Base-by-base conservation (phyloP, 2,888 invertebrate species). In the Pycnomerus fuliginosus region DNA sequence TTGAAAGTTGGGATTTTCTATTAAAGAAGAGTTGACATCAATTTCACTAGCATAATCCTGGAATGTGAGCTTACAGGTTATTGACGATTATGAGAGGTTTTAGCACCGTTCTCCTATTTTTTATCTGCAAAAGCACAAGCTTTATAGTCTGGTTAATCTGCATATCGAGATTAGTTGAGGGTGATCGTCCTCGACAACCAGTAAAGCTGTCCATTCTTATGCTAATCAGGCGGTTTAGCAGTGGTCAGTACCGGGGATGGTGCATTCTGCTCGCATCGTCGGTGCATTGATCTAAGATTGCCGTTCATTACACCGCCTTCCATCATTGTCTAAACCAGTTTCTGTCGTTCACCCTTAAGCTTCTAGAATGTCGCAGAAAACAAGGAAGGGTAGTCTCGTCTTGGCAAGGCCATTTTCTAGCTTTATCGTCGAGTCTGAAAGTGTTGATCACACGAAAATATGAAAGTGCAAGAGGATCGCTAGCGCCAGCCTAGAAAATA, bases 401-500 rank as follows among this genome's bases (percentile, higher is more conserved):
- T n/a, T n/a, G 20, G 20, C 20, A 8, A 20, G 20, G 20, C 20
- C 16, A 17, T 20, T 16, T 33, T 11, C 14, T 16, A 14, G 22
- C 12, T 20, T 25, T 17, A 7, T 16, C 11, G 42, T 17, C 31
- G 25, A 35, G 41, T 41, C 22, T 22, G 41, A 46, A 36, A 46
- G 41, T 46, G 41, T 40, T 38, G 33, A 22, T 10, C 10, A 22
- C 16, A 15, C 22, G 32, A 43, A 39, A 48, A 48, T 52, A 56
- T 52, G 58, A 58, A 58, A 58, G 56, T 58, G 58, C 55, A 56
- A 53, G 47, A 51, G 45, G 15, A 41, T 47, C 46, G 48, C 37
- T 45, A 54, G 54, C 55, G 55, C 52, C 55, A 58, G 48, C 48
- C 55, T 60, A 54, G 62, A 65, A 65, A 62, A 63, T 64, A 53